These are phyloP conservation scores for Cyrtodaria siliqua DNA, from an alignment of 2,888 invertebrate genomes.

Conservation along the genomic window DNA sequence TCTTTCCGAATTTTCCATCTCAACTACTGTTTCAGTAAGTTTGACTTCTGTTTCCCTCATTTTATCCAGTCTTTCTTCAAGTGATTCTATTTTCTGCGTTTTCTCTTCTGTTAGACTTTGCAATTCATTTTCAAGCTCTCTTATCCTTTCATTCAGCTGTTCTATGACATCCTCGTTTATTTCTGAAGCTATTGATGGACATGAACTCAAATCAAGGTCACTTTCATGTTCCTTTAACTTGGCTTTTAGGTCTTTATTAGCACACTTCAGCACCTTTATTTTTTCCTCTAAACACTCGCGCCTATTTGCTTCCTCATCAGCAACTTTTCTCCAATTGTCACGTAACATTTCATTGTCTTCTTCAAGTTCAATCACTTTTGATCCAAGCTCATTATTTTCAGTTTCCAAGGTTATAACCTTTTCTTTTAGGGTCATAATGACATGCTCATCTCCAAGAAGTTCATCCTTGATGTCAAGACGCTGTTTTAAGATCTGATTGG, in stretches of 20 bases:
- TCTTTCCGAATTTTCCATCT: conserved; percentile 77
- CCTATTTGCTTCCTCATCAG: conserved; percentile 78
- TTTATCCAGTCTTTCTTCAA: conserved; percentile 72
- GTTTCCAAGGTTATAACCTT: conserved; percentile 69
- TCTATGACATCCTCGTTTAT: conserved; percentile 62
- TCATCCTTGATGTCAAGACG: conserved; percentile 73
- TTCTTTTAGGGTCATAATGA: conserved; percentile 70
- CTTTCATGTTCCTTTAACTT: conserved; percentile 75
- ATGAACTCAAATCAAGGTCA: conserved; percentile 66
- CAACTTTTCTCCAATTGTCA: conserved; percentile 80
- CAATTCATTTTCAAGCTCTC: conserved; percentile 74
- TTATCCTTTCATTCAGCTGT: conserved; percentile 61
- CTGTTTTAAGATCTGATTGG: conserved; percentile 74
- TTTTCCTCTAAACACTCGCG: conserved; percentile 76
- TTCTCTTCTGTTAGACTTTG: conserved; percentile 70
- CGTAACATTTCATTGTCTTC: conserved; percentile 78
- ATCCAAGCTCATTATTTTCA: conserved; percentile 70
- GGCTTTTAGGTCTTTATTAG: conserved; percentile 75
- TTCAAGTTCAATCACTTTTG: conserved; percentile 77
- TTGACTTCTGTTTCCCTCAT: conserved; percentile 75
- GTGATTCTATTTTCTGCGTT: conserved; percentile 74
- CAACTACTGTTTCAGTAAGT: conserved; percentile 75
- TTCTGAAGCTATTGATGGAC: conserved; percentile 76
- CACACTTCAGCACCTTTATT: conserved; percentile 70
- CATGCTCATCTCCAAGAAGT: conserved; percentile 64